Evolutionary conservation across 2,888 invertebrate genomes (phyloP).

Genomic region (Acanthosepion esculentum): DNA sequence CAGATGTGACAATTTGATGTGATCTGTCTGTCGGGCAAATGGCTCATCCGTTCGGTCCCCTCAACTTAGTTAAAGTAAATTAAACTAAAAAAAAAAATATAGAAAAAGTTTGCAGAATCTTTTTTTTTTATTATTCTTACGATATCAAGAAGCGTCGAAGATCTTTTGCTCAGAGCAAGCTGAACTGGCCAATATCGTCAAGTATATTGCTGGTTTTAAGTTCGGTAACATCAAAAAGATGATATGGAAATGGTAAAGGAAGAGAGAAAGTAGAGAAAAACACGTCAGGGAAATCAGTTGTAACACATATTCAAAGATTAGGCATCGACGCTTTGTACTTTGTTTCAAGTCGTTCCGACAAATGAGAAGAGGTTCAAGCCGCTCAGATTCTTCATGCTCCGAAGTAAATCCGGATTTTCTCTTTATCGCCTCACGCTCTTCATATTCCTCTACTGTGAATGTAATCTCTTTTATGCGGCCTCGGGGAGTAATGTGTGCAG

Average conservation of each 20-base stretch:
- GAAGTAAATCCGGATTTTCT: not conserved
- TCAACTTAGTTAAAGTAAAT: not conserved
- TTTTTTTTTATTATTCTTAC: not conserved
- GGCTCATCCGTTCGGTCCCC: not conserved
- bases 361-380: not conserved
- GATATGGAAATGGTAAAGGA: not conserved
- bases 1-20: too few species aligned
- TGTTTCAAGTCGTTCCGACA: slow-evolving; percentile 1
- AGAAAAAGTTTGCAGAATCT: not conserved
- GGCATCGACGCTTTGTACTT: not conserved
- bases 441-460: not conserved
- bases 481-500: not conserved
- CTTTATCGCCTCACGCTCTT: not conserved
- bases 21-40: too few species aligned
- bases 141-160: not conserved
- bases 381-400: not conserved
- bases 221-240: not conserved
- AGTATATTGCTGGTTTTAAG: not conserved
- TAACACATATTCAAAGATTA: not conserved
- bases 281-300: slow-evolving; percentile 17
- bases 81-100: too few species aligned
- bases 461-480: not conserved
- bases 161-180: not conserved
- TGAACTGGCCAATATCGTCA: slow-evolving; percentile 8
- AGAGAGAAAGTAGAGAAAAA: not conserved